A percentile compares a stretch with the other conserved stretches of the same genome.
Evolutionary conservation across 1,140 invertebrate species (phyloP).

Genomic region (Drosophila lini): DNA sequence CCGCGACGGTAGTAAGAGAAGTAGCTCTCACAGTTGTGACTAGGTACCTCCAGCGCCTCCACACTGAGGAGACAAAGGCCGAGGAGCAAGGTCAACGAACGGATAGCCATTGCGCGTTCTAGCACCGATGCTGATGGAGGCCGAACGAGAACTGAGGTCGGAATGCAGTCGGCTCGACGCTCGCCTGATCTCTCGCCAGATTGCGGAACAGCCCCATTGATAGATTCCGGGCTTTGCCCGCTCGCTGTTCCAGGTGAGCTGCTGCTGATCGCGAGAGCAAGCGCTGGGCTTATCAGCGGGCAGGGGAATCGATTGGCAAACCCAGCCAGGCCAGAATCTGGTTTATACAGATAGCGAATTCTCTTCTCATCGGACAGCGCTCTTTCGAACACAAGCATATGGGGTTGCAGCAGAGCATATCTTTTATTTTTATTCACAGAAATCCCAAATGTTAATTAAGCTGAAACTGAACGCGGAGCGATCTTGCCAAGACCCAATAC

Average conservation of each 20-base stretch:
- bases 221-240: slow-evolving; percentile 55
- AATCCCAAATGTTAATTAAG: background rate
- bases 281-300: slow-evolving; percentile 5
- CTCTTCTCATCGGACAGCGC: background rate
- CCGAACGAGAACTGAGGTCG: slow-evolving; percentile 41
- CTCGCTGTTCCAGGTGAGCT: background rate
- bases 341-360: slow-evolving; percentile 1
- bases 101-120: slow-evolving; percentile 37
- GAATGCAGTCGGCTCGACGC: slow-evolving; percentile 7
- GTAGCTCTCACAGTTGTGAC: slow-evolving; percentile 39
- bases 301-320: background rate
- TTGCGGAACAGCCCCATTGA: slow-evolving; percentile 21
- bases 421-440: background rate
- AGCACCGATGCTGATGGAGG: slow-evolving; percentile 45
- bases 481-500: background rate
- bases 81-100: slow-evolving; percentile 28
- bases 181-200: slow-evolving; percentile 14
- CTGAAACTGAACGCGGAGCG: background rate
- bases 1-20: slow-evolving; percentile 29
- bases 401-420: background rate
- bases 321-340: slow-evolving; percentile 3
- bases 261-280: slow-evolving; percentile 2
- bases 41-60: slow-evolving; percentile 24
- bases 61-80: slow-evolving; percentile 40
- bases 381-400: background rate